Percentiles rank a stretch among this genome's conserved stretches.
Evolutionary conservation across 2,888 invertebrate species (phyloP).

Genomic region (Galerucella calmariensis): DNA sequence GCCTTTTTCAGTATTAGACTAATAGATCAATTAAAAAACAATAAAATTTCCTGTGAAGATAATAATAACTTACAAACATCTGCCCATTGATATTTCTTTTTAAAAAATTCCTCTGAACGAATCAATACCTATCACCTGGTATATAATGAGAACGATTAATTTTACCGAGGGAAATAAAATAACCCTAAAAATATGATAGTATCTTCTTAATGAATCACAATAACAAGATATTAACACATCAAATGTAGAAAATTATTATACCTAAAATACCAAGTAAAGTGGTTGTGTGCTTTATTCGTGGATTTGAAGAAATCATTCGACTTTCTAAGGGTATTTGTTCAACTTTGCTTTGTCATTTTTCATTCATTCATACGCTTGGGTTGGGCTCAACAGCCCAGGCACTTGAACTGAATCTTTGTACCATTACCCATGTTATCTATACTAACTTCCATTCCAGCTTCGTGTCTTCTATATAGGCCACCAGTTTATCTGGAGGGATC

Average conservation of each 20-base stretch:
- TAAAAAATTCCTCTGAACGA: neutral
- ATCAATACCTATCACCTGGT: neutral
- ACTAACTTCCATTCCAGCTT: too few relatives aligned
- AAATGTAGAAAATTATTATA: neutral
- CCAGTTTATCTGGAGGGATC: too few relatives aligned
- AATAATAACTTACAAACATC: neutral
- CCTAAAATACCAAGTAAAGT: too few relatives aligned
- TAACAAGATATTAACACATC: neutral
- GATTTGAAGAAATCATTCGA: too few relatives aligned
- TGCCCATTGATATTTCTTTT: neutral
- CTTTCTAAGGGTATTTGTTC: too few relatives aligned
- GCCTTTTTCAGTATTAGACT: neutral
- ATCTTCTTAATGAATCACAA: neutral
- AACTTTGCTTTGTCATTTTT: too few relatives aligned
- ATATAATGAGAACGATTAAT: neutral
- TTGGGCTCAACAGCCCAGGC: too few relatives aligned
- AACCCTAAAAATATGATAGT: neutral
- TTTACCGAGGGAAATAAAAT: neutral
- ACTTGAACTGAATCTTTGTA: too few relatives aligned
- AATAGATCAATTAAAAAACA: neutral
- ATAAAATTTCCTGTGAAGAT: neutral
- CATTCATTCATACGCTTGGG: too few relatives aligned
- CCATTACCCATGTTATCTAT: too few relatives aligned
- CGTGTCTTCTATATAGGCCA: too few relatives aligned
- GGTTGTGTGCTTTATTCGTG: too few relatives aligned